These are phyloP conservation scores for Stylophora pistillata DNA, from an alignment of 64 coral and sea anemone genomes.

Conservation along the genomic window DNA sequence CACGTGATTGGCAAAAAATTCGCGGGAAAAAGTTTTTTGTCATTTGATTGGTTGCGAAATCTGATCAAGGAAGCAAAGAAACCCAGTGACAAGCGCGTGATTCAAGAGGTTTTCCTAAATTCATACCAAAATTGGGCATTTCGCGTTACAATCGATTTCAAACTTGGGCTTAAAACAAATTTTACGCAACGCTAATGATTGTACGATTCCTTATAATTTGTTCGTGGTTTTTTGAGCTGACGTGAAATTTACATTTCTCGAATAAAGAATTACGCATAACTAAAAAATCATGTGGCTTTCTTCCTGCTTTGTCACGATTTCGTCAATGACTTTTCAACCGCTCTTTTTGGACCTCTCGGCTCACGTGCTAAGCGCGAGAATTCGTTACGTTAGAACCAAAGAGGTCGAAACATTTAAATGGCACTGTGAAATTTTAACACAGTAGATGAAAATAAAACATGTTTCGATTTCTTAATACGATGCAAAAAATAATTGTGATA, in stretches of 20 bases:
- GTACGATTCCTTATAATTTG: too few species aligned
- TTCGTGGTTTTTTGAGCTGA: too few species aligned
- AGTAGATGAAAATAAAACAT: too few species aligned
- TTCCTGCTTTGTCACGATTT: slow-evolving; percentile 4
- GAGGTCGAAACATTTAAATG: too few species aligned
- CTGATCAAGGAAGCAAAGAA: not conserved
- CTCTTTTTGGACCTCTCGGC: not conserved
- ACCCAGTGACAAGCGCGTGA: slow-evolving; percentile 96
- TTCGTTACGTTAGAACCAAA: too few species aligned
- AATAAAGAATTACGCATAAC: too few species aligned
- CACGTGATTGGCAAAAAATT: slow-evolving; percentile 80
- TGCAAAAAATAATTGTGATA: too few species aligned
- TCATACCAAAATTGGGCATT: slow-evolving; percentile 31
- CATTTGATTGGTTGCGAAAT: slow-evolving; percentile 71
- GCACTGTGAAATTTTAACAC: too few species aligned
- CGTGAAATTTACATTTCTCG: too few species aligned
- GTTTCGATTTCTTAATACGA: not conserved
- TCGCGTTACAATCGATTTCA: not conserved
- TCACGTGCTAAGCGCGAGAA: slow-evolving; percentile 6
- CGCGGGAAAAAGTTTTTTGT: slow-evolving; percentile 73
- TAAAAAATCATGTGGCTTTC: not conserved
- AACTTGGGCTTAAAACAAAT: not conserved
- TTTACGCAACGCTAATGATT: too few species aligned
- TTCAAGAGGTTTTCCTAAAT: not conserved
- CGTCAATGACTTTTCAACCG: not conserved